Percentiles rank a stretch among this genome's conserved stretches.
Evolutionary conservation across 2,797 vertebrate genomes (phyloP).

Genomic region (Sciurus vulgaris): DNA sequence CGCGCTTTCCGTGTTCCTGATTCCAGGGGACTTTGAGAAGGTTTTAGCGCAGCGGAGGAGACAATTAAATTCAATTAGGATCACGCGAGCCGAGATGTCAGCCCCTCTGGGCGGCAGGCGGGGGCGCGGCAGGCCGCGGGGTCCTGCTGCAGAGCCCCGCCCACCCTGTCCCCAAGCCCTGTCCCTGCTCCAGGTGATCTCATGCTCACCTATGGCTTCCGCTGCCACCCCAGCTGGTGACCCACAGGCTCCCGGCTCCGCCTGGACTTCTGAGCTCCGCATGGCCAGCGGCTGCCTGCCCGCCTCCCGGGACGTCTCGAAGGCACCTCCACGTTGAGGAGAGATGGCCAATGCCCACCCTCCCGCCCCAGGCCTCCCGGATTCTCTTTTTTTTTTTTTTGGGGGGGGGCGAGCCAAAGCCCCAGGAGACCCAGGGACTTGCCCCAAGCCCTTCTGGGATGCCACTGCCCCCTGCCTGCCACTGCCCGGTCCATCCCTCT

Average conservation of each 20-base stretch:
- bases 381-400: neutral
- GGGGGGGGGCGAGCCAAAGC: too few relatives aligned
- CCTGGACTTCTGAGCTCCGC: neutral
- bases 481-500: rapidly evolving
- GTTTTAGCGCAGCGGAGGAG: constrained; percentile 79
- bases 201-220: neutral
- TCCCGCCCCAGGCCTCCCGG: neutral
- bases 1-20: constrained; percentile 77
- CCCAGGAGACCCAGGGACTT: neutral
- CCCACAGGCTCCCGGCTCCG: neutral
- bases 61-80: constrained; percentile 89
- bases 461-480: neutral
- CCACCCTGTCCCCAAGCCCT: neutral
- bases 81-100: constrained; percentile 82
- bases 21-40: constrained; percentile 85
- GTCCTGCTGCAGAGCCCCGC: neutral
- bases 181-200: neutral
- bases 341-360: rapidly evolving
- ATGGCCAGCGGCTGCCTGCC: neutral
- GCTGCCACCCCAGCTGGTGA: neutral
- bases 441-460: too few relatives aligned
- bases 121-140: neutral
- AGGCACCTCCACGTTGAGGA: neutral
- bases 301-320: neutral
- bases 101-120: neutral